Percentiles rank a stretch among this genome's conserved stretches.
These are phyloP conservation scores for Drosophila percnosoma DNA, from an alignment of 2,888 invertebrate genomes.

Conservation along the genomic window DNA sequence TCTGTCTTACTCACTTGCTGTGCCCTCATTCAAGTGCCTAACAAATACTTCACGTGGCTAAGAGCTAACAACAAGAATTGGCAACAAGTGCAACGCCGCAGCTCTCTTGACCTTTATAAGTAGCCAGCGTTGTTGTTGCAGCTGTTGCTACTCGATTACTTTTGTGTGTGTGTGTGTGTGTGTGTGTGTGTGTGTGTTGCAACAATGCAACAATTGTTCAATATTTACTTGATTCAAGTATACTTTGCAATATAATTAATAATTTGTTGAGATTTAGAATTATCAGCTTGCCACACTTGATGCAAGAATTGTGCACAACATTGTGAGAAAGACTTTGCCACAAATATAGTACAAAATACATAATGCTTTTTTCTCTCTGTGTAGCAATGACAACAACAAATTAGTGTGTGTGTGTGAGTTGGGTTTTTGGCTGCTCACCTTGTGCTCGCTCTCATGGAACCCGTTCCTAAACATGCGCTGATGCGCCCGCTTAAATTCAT, in stretches of 20 bases:
- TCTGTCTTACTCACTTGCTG: constrained; percentile 1
- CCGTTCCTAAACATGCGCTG: constrained; percentile 92
- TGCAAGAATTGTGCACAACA: not conserved
- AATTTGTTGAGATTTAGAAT: not conserved
- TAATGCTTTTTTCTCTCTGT: not conserved
- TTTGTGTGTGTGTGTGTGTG: constrained; percentile 7
- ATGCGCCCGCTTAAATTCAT: constrained; percentile 95
- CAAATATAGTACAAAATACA: not conserved
- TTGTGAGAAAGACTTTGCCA: not conserved
- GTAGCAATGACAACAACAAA: constrained; percentile 1
- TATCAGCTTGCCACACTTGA: not conserved
- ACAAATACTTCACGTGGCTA: constrained; percentile 53
- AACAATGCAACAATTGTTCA: constrained; percentile 28
- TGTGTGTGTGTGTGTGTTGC: constrained; percentile 22
- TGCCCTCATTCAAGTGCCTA: constrained; percentile 54
- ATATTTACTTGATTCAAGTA: not conserved
- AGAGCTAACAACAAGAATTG: constrained; percentile 8
- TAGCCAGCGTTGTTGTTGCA: constrained; percentile 36
- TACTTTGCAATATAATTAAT: not conserved
- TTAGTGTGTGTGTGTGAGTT: constrained; percentile 6
- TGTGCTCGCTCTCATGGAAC: constrained; percentile 83
- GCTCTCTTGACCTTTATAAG: constrained; percentile 70
- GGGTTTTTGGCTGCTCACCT: constrained; percentile 68
- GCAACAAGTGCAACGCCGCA: constrained; percentile 54
- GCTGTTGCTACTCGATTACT: constrained; percentile 22